Percentiles rank a stretch among this genome's conserved stretches.
Conservation (phyloP, 2,797 vertebrate species). For the Sitta carolinensis region DNA sequence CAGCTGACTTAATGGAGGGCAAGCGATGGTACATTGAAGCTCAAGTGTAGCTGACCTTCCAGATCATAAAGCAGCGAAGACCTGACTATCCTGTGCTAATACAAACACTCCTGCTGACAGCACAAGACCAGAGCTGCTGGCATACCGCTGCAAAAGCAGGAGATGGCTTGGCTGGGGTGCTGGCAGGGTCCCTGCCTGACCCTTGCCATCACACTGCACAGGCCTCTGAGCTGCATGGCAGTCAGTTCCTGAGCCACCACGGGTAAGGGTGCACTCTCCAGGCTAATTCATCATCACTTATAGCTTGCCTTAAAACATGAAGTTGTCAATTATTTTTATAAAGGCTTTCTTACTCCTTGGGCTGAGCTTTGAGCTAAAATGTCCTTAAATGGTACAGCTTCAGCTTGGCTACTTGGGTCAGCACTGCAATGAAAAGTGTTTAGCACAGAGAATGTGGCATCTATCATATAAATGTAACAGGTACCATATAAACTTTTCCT, state of each 20-base stretch:
- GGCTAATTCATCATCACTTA: not conserved
- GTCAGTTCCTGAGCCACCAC: not conserved
- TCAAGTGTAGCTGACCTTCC: slow-evolving; percentile 61
- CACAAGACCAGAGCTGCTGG: not conserved
- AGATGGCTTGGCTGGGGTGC: not conserved
- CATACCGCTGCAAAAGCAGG: not conserved
- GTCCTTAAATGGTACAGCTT: not conserved
- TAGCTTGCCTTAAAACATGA: not conserved
- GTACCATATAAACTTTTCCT: not conserved
- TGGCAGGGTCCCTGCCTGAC: not conserved
- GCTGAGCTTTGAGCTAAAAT: not conserved
- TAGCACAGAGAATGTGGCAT: not conserved
- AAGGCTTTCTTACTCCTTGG: not conserved
- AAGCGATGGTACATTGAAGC: slow-evolving; percentile 47
- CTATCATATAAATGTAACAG: not conserved
- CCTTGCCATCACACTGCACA: not conserved
- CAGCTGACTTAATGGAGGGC: slow-evolving; percentile 63
- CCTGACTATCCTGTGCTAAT: not conserved
- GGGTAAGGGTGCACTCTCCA: not conserved
- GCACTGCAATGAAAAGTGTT: not conserved
- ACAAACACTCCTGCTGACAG: not conserved
- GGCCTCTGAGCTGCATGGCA: not conserved
- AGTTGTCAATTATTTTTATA: not conserved
- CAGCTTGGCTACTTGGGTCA: not conserved
- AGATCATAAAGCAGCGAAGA: slow-evolving; percentile 52